Evolutionary conservation across 2,888 invertebrate species (phyloP), one percentile per base, ranked within the genome.

Genomic region (Cephus nigrinus): DNA sequence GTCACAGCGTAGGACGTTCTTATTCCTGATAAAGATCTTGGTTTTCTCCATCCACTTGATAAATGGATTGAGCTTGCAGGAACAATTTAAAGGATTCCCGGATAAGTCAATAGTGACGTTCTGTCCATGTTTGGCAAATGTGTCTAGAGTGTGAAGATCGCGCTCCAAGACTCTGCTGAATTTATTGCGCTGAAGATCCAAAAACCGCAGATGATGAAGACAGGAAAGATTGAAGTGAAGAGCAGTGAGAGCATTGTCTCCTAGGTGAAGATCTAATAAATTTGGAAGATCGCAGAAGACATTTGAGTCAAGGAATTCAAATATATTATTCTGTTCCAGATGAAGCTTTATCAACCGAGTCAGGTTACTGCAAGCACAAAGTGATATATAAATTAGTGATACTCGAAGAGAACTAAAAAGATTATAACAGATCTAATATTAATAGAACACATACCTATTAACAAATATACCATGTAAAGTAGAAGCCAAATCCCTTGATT

Each of bases 241-340:
- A 72, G 93, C 93, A 23, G 93, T 93, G 36, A 95, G 90, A 32
- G 92, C 90, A 85, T 95, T 95, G 83, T 95, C 94, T n/a, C 95
- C 95, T 75, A 96, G 90, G 89, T 96, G 94, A 1, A 96, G 91
- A 86, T 96, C 95, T 81, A 94, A 92, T 5, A 96, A 89, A 76
- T 93, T 93, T 0, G 95, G 94, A 34, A 96, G 90, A 85, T 94
- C 94, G 86, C 96, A 96, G 88, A 96, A 96, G 0, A 96, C 94
- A 73, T 93, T 93, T 23, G 92, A 92, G 87, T 95, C 95, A 79
- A 92, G 92, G 83, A 96, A 95, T 75, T 93, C 92, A 35, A 93
- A 93, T 40, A 96, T 96, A 89, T 96, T 95, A 88, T 96, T 96
- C 85, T 96, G 95, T 86, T 96, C 96, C 84, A 96, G 90, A 88